A percentile compares a stretch with the other conserved stretches of the same genome.
Conservation (phyloP, 37 sponge, comb jelly and placozoan species). For the Ephydatia muelleri region DNA sequence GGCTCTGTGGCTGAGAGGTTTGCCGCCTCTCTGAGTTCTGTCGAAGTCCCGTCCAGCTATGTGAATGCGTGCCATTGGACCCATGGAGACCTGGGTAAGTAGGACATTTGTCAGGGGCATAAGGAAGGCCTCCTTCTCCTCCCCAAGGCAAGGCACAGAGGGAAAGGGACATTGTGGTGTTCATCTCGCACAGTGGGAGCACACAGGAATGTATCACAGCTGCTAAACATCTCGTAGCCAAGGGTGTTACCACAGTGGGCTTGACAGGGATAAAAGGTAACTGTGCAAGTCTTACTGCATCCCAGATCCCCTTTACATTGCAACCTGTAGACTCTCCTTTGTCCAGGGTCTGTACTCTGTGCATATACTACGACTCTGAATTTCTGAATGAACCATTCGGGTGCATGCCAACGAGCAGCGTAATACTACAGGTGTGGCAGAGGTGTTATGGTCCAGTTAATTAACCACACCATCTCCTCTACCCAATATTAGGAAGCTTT, state of each 20-base stretch:
- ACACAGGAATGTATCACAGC: slow-evolving; percentile 68
- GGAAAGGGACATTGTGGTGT: slow-evolving; percentile 67
- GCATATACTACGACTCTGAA: slow-evolving; percentile 33
- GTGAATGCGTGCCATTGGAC: slow-evolving; percentile 80
- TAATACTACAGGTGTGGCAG: slow-evolving; percentile 69
- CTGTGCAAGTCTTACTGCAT: background rate
- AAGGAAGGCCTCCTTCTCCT: background rate
- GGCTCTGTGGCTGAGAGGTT: slow-evolving; percentile 69
- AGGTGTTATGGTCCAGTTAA: background rate
- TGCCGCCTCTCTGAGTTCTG: slow-evolving; percentile 72
- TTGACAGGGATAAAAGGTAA: slow-evolving; percentile 53
- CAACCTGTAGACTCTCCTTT: slow-evolving; percentile 45
- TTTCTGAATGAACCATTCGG: slow-evolving; percentile 63
- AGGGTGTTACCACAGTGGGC: slow-evolving; percentile 34
- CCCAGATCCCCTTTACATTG: background rate
- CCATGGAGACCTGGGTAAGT: slow-evolving; percentile 84
- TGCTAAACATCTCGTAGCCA: slow-evolving; percentile 41
- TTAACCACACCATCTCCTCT: background rate
- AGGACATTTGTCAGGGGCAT: too few relatives aligned
- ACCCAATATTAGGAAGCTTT: slow-evolving; percentile 48
- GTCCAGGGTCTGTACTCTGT: slow-evolving; percentile 13
- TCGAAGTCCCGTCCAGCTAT: slow-evolving; percentile 64
- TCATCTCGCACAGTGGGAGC: slow-evolving; percentile 84
- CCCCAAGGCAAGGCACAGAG: slow-evolving; percentile 50
- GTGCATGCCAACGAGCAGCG: slow-evolving; percentile 58